A percentile compares a stretch with the other conserved stretches of the same genome.
phyloP scores from a whole-genome alignment of 2,797 vertebrate species.

The Tapera naevia region DNA sequence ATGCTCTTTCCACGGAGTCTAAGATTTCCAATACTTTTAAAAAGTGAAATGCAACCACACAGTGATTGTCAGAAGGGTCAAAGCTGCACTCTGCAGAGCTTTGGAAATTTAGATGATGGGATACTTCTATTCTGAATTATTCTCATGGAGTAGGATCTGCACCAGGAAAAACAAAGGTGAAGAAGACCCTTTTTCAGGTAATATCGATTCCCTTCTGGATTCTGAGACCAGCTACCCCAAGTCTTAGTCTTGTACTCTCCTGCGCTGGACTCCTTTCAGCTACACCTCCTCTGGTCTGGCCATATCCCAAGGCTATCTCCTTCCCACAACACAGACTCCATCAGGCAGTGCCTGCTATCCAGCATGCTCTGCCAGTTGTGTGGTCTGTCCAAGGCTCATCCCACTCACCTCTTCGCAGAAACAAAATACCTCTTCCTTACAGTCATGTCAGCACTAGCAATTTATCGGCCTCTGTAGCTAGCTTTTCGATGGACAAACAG shows the following conservation, averaged over 20 bases:
- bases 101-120: background rate
- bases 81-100: background rate
- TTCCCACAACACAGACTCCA: background rate
- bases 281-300: background rate
- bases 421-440: background rate
- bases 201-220: background rate
- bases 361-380: fast-evolving
- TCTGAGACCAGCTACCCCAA: background rate
- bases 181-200: background rate
- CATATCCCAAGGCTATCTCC: background rate
- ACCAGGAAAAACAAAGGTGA: background rate
- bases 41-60: background rate
- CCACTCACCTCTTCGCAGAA: background rate
- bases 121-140: background rate
- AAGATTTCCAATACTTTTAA: background rate
- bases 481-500: fast-evolving
- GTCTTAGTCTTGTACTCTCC: background rate
- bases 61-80: background rate
- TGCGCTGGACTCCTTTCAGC: background rate
- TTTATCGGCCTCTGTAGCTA: fast-evolving
- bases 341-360: background rate
- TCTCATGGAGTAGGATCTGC: background rate
- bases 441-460: background rate
- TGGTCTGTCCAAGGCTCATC: background rate
- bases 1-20: background rate